A percentile compares a stretch with the other conserved stretches of the same genome.
Conservation (phyloP, 2,113 vertebrate species). For the Hippocampus mohnikei region DNA sequence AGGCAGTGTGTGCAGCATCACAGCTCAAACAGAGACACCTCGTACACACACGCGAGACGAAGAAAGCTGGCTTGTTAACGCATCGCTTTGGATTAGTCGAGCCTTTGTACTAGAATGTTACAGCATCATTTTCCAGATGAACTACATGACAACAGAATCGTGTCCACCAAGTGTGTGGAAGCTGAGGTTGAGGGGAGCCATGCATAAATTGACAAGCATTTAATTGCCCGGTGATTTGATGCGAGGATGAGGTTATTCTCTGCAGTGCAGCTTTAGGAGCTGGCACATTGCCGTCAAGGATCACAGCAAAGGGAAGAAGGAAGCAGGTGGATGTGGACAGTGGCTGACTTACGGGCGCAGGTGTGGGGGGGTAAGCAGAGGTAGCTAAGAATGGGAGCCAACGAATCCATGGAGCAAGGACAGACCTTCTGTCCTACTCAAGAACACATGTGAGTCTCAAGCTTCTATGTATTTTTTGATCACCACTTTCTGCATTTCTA, state of each 20-base stretch:
- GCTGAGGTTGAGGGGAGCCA: constrained; percentile 40
- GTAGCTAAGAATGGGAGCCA: constrained; percentile 90
- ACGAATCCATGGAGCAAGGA: constrained; percentile 92
- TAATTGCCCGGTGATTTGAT: constrained; percentile 60
- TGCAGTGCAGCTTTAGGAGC: constrained; percentile 78
- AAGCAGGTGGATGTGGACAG: constrained; percentile 66
- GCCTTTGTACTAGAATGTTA: constrained; percentile 1
- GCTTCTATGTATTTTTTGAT: neutral
- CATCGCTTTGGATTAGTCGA: constrained; percentile 25
- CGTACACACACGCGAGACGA: constrained; percentile 29
- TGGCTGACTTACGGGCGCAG: constrained; percentile 53
- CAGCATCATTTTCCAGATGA: constrained; percentile 11
- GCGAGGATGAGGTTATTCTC: constrained; percentile 67
- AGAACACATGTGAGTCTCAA: constrained; percentile 89
- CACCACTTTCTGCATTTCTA: neutral
- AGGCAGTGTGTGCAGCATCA: constrained; percentile 54
- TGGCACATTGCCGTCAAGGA: constrained; percentile 42
- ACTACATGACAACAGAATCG: constrained; percentile 19
- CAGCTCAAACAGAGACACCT: constrained; percentile 47
- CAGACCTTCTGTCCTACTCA: constrained; percentile 80
- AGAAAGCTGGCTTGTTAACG: constrained; percentile 34
- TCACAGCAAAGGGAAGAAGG: constrained; percentile 24
- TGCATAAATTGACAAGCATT: constrained; percentile 54
- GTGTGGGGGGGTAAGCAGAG: constrained; percentile 64
- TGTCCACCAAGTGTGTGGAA: neutral